Base-by-base conservation (phyloP, 2,113 vertebrate genomes). In the Cryptotis parvus region DNA sequence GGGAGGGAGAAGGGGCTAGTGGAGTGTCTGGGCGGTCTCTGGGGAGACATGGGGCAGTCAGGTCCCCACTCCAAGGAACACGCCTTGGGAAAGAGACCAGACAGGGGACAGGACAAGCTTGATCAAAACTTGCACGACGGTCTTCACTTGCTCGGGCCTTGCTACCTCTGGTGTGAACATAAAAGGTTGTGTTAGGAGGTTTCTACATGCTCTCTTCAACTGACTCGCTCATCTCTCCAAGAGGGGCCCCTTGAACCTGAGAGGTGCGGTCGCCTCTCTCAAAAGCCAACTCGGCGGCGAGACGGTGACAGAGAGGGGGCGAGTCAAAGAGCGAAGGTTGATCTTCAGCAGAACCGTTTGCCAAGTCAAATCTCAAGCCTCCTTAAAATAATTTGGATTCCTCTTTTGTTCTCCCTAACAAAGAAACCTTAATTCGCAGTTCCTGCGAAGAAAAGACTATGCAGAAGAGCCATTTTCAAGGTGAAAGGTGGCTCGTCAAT, bases 361-460 rank as follows among this genome's bases (percentile, higher is more conserved):
- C 95, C 89, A 94, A 94, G 93, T 94, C 87, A 90, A 94, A 91
- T 75, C 90, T 85, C 85, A 89, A 92, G 87, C 90, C 88, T 94
- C 95, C 95, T 95, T 96, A 94, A 96, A 95, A 96, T 97, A 94
- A 93, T 96, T 84, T 90, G 95, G 90, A 77, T 90, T 91, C 91
- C 86, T 95, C 96, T 49, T 97, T 97, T 97, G 96, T 97, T 97
- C 96, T 96, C 86, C 75, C 79, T 97, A 94, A 96, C 96, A 97
- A 97, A 97, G 96, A 96, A 94, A 96, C 90, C 96, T 96, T 94
- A 95, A 96, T 96, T 96, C 91, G 91, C 95, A 96, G 92, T 94
- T 96, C 89, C 94, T 92, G 85, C 1, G 35, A 83, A 89, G 87
- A 95, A 55, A 55, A 58, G 94, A 96, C 95, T 95, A 93, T 93